Percentiles rank a stretch among this genome's conserved stretches.
phyloP scores from a whole-genome alignment of 2,113 vertebrate genomes.

The Macaca mulatta region DNA sequence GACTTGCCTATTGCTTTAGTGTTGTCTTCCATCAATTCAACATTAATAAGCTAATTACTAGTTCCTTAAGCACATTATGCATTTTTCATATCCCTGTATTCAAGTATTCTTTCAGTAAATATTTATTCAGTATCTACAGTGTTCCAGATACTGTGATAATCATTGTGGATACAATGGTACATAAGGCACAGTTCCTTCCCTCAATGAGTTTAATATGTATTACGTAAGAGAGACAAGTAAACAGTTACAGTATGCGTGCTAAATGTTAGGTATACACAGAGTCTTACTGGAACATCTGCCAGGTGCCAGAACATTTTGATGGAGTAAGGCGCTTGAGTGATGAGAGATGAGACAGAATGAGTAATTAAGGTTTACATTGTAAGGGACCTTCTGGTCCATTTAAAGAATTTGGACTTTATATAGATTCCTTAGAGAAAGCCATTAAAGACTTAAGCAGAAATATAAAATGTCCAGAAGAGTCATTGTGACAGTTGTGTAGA shows the following conservation, averaged over 20 bases:
- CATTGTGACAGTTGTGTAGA: neutral
- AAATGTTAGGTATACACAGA: neutral
- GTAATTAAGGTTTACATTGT: neutral
- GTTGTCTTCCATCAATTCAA: neutral
- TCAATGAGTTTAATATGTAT: neutral
- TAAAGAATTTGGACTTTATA: conserved; percentile 33
- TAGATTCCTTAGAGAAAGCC: neutral
- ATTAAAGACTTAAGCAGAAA: conserved; percentile 17
- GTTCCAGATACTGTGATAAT: neutral
- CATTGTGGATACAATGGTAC: neutral
- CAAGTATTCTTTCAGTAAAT: neutral
- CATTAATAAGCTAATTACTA: conserved; percentile 4
- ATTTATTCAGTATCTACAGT: neutral
- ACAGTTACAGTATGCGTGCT: neutral
- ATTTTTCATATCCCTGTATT: neutral
- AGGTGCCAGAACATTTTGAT: conserved; percentile 39
- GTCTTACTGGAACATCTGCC: neutral
- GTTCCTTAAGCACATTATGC: neutral
- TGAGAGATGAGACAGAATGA: neutral
- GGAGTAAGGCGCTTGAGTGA: neutral
- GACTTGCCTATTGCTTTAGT: neutral
- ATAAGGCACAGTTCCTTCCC: neutral
- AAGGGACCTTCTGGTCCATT: neutral
- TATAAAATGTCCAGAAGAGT: neutral
- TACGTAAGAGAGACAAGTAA: neutral